phyloP scores from a whole-genome alignment of 1,140 invertebrate genomes.

The Drosophila insularis region DNA sequence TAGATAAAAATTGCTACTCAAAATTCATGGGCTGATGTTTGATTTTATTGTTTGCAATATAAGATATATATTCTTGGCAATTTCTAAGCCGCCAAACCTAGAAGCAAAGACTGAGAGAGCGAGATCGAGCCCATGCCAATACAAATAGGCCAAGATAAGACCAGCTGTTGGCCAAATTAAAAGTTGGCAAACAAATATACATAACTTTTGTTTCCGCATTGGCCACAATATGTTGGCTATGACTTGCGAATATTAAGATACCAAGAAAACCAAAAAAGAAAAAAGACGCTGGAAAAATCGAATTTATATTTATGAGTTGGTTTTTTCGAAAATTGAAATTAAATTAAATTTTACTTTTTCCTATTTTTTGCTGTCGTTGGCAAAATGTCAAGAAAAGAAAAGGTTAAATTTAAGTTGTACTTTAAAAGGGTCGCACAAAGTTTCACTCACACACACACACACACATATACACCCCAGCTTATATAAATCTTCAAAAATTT shows the following conservation, averaged over 20 bases:
- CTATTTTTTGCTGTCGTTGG: not conserved
- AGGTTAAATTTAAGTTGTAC: not conserved
- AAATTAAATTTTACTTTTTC: too few species aligned
- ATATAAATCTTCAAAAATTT: conserved; percentile 8
- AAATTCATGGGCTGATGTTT: conserved; percentile 64
- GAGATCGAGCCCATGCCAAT: not conserved
- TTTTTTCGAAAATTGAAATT: too few species aligned
- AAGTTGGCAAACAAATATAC: conserved; percentile 28
- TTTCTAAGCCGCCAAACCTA: too few species aligned
- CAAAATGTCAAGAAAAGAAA: not conserved
- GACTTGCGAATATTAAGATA: conserved; percentile 4
- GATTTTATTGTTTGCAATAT: conserved; percentile 59
- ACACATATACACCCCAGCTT: not conserved
- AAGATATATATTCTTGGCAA: not conserved
- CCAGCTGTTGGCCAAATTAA: conserved; percentile 36
- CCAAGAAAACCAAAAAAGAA: not conserved
- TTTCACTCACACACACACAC: not conserved
- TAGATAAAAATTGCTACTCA: conserved; percentile 55
- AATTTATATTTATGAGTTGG: conserved; percentile 5
- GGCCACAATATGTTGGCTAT: conserved; percentile 4
- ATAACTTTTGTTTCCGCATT: conserved; percentile 19
- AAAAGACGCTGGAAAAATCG: not conserved
- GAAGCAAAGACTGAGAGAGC: too few species aligned
- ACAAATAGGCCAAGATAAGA: not conserved
- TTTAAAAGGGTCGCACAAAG: not conserved